Evolutionary conservation across 2,888 invertebrate species (phyloP).

Genomic region (Pecten maximus): DNA sequence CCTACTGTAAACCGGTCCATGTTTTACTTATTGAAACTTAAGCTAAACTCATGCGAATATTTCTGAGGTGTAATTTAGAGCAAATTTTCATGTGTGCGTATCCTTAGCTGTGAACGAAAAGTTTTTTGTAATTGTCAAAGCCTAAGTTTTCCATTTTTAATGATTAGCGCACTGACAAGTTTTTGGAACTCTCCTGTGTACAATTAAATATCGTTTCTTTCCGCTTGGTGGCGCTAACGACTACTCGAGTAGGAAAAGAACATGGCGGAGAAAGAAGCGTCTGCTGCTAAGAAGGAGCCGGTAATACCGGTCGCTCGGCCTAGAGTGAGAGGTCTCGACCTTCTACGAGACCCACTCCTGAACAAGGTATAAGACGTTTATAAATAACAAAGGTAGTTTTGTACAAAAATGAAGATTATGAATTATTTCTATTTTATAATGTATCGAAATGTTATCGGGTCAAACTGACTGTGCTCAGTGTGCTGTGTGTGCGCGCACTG

Average conservation of each 20-base stretch:
- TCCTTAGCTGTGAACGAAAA: no score
- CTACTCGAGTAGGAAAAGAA: slow-evolving; percentile 6
- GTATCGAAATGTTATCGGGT: neutral
- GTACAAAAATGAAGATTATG: no score
- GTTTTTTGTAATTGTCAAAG: no score
- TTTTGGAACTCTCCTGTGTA: slow-evolving; percentile 10
- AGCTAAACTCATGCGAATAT: no score
- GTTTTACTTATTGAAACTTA: no score
- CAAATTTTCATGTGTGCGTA: no score
- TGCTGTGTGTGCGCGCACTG: neutral
- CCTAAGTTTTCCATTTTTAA: no score
- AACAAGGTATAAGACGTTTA: slow-evolving; percentile 81
- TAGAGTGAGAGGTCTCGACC: slow-evolving; percentile 81
- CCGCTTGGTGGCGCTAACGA: neutral
- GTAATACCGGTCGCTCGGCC: slow-evolving; percentile 65
- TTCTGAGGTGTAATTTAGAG: no score
- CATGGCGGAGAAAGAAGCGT: slow-evolving; percentile 60
- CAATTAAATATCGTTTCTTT: neutral
- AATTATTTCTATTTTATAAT: neutral
- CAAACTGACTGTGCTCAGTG: neutral
- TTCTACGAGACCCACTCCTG: slow-evolving; percentile 82
- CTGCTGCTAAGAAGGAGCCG: slow-evolving; percentile 46
- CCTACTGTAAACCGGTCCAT: no score
- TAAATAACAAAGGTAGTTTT: neutral
- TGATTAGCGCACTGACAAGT: neutral